Evolutionary conservation across 2,888 invertebrate species (phyloP).

Genomic region (Rhagium mordax): DNA sequence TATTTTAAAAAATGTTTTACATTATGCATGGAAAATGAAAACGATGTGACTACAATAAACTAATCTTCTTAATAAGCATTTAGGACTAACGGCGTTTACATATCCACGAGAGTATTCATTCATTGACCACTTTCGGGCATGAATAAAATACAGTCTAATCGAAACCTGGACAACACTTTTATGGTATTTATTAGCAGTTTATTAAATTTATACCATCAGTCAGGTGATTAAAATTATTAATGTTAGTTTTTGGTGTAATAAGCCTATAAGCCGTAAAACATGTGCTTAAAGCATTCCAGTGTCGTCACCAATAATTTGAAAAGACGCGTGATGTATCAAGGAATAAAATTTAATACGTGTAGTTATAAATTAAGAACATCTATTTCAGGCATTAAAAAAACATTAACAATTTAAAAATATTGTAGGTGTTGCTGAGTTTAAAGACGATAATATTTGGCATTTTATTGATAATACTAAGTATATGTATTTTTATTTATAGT

Average conservation of each 20-base stretch:
- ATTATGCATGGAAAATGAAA: too few relatives aligned
- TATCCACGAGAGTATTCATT: background rate
- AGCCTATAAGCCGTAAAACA: background rate
- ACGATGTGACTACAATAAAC: too few relatives aligned
- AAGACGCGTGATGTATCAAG: background rate
- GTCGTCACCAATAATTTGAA: background rate
- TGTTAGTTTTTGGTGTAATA: conserved; percentile 1
- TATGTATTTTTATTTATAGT: too few relatives aligned
- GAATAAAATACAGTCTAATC: background rate
- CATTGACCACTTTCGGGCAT: background rate
- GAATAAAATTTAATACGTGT: background rate
- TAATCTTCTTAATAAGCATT: too few relatives aligned
- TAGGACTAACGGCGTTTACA: too few relatives aligned
- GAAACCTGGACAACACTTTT: background rate
- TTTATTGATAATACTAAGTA: too few relatives aligned
- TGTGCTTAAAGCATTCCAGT: background rate
- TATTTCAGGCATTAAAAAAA: too few relatives aligned
- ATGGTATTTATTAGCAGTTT: background rate
- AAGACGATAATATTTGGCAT: too few relatives aligned
- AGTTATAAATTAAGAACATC: background rate
- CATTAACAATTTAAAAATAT: too few relatives aligned
- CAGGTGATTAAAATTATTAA: conserved; percentile 17
- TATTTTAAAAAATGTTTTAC: too few relatives aligned
- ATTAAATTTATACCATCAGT: background rate
- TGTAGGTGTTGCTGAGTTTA: too few relatives aligned